Evolutionary conservation across 2,888 invertebrate genomes (phyloP), one percentile per base, ranked within the genome.

Genomic region (Callyntrura sp.): DNA sequence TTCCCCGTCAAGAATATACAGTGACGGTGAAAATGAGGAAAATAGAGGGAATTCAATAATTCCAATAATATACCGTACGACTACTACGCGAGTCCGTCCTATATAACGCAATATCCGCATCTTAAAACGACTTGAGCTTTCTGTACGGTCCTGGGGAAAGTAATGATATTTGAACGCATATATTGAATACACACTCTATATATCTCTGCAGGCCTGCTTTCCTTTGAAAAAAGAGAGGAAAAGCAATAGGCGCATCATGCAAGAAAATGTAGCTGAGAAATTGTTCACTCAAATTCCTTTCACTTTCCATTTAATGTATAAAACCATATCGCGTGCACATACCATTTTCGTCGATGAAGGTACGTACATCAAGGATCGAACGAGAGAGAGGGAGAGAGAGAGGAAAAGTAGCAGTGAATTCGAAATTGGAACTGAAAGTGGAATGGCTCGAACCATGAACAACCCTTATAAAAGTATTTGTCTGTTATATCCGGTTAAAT

Each of bases 161-260:
- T 70, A 70, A 14, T 60, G 17, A 70, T 70, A 43, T 70, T 68
- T 70, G 17, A 70, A 43, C 45, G 51, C 43, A 57, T 85, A 57
- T 85, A 76, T 76, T 76, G 76, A 76, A 48, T 48, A n/a, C 76
- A 85, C 62, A 48, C 43, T 60, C 45, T 60, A 2, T n/a, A 14
- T 60, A 62, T 9, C 9, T 25, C n/a, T n/a, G n/a, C n/a, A 62
- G 11, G 4, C 23, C 11, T 23, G 2, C 25, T 25, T n/a, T 76
- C 76, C 20, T 23, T 14, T 65, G 25, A 28, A 55, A 62, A n/a
- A 76, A 23, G 55, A 28, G 55, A 14, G 12, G 12, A 51, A 8
- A 5, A 23, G 48, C 11, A 25, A 25, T 1, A 6, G n/a, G 55
- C n/a, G 17, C 12, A 14, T 28, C 57, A 57, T 8, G 28, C 4